phyloP scores from a whole-genome alignment of 2,888 invertebrate species.

The Hermaeophaga mercurialis region DNA sequence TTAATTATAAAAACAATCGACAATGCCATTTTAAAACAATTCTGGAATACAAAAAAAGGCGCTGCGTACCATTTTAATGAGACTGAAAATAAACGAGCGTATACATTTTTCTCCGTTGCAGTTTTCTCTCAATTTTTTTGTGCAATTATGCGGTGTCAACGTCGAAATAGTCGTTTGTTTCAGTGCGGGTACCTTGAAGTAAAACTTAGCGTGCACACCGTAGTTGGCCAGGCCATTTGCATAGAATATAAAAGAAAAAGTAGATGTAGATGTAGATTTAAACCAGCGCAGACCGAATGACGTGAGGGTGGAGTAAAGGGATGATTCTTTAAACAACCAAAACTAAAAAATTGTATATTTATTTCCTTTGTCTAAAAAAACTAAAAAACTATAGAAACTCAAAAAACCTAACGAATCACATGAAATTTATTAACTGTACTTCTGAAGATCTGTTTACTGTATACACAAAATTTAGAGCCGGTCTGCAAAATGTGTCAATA shows the following conservation, averaged over 20 bases:
- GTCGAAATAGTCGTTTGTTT: conserved; percentile 6
- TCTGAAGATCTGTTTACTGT: no score
- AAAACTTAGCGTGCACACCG: conserved; percentile 7
- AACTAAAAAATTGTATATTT: no score
- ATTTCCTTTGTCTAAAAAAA: no score
- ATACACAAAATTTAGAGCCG: no score
- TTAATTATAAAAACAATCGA: no score
- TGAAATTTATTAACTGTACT: no score
- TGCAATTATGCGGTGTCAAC: conserved; percentile 15
- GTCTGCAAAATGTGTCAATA: no score
- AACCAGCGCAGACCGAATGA: conserved; percentile 1
- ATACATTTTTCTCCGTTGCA: background rate
- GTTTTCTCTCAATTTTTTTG: conserved; percentile 3
- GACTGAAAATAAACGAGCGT: background rate
- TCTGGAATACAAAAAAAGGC: background rate
- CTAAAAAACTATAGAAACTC: no score
- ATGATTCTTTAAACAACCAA: no score
- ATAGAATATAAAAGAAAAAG: conserved; percentile 14
- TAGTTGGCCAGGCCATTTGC: conserved; percentile 9
- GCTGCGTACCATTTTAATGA: background rate
- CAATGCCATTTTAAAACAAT: no score
- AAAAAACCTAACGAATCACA: no score
- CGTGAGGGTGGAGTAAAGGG: background rate
- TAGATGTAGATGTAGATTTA: conserved; percentile 11
- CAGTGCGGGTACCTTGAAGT: conserved; percentile 9